Conservation (phyloP, 2,113 vertebrate species). For the Pampusana beccarii region DNA sequence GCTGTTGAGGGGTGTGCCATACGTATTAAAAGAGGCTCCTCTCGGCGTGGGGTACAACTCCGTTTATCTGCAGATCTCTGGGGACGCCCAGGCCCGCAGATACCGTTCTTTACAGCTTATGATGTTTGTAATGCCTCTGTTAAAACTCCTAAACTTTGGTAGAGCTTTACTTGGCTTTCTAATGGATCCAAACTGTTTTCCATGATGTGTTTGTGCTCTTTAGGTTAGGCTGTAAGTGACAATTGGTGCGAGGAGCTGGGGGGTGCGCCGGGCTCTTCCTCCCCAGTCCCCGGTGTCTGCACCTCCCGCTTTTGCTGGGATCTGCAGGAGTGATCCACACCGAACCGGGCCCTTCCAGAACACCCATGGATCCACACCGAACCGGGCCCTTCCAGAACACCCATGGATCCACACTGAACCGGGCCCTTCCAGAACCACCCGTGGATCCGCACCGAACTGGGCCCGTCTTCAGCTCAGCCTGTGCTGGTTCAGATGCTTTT, state of each 20-base stretch:
- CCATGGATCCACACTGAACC: too few relatives aligned
- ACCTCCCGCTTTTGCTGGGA: too few relatives aligned
- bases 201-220: not conserved
- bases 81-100: not conserved
- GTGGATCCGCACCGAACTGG: too few relatives aligned
- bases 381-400: too few relatives aligned
- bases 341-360: too few relatives aligned
- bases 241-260: not conserved
- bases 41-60: not conserved
- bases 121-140: not conserved
- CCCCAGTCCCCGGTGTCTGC: too few relatives aligned
- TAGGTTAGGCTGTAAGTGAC: not conserved
- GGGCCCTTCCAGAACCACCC: too few relatives aligned
- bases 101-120: not conserved
- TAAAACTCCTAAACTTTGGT: not conserved
- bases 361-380: too few relatives aligned
- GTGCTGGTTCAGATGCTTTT: not conserved
- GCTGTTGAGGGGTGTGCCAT: not conserved
- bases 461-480: not conserved
- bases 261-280: too few relatives aligned
- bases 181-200: not conserved
- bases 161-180: not conserved
- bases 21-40: constrained; percentile 45
- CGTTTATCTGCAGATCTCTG: constrained; percentile 49
- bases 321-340: too few relatives aligned